Conservation (phyloP, 2,113 vertebrate genomes). For the Calidris pugnax region DNA sequence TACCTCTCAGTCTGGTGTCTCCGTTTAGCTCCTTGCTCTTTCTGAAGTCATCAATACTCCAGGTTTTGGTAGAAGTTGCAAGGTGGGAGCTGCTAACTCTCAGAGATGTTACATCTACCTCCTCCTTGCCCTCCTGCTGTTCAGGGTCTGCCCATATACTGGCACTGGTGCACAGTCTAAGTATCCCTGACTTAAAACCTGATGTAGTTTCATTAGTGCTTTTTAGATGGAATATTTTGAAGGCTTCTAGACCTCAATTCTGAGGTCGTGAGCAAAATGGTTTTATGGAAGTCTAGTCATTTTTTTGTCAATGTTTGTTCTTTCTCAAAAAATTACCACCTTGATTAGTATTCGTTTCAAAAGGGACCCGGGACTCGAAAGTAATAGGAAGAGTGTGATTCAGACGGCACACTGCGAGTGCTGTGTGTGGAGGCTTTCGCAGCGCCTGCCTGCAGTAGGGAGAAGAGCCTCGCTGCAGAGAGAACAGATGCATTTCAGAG, state of each 20-base stretch:
- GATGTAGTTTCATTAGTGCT: not conserved
- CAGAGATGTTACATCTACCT: too few species aligned
- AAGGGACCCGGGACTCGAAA: not conserved
- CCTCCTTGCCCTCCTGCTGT: not conserved
- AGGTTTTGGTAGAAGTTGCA: not conserved
- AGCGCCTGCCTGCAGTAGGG: conserved; percentile 31
- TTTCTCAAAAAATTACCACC: not conserved
- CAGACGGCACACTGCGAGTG: not conserved
- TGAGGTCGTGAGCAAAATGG: accelerated
- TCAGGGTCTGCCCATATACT: not conserved
- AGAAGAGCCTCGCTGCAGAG: conserved; percentile 47
- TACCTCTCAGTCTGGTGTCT: not conserved
- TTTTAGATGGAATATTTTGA: not conserved
- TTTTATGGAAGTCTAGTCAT: not conserved
- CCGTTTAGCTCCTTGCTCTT: not conserved
- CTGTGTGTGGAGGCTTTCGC: conserved; percentile 28
- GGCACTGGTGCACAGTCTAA: not conserved
- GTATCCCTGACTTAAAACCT: not conserved
- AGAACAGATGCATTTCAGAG: conserved; percentile 71
- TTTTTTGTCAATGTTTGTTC: not conserved
- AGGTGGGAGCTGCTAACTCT: not conserved
- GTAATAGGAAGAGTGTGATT: not conserved
- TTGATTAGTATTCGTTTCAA: not conserved
- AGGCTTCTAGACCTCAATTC: not conserved
- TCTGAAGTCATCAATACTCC: not conserved